phyloP scores from a whole-genome alignment of 2,797 vertebrate genomes.

The Euthynnus affinis region DNA sequence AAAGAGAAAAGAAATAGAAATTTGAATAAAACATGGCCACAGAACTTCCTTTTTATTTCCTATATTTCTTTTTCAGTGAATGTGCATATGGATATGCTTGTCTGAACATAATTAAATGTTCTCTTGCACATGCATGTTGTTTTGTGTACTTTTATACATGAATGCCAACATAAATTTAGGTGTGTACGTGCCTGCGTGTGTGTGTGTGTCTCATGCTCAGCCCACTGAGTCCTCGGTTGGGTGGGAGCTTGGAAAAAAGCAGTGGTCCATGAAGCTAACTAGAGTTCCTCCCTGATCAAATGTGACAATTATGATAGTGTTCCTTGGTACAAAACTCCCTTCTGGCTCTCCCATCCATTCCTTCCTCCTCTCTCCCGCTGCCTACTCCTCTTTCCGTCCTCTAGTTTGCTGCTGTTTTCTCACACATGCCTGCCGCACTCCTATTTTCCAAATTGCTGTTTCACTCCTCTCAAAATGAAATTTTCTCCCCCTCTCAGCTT shows the following conservation, averaged over 20 bases:
- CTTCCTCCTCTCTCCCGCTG: conserved; percentile 53
- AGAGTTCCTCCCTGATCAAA: conserved; percentile 79
- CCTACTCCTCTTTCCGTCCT: conserved; percentile 64
- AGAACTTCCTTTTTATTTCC: conserved; percentile 14
- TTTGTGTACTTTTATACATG: conserved; percentile 11
- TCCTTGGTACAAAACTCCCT: conserved; percentile 70
- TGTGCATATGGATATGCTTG: conserved; percentile 27
- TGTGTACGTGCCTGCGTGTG: conserved; percentile 27
- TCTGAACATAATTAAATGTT: conserved; percentile 3
- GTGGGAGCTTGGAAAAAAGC: conserved; percentile 63
- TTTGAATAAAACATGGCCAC: conserved; percentile 37
- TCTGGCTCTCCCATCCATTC: conserved; percentile 50
- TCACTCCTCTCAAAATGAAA: background rate
- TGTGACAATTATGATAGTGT: conserved; percentile 82
- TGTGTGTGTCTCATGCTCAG: conserved; percentile 56
- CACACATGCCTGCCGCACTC: conserved; percentile 29
- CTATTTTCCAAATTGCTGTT: conserved; percentile 17
- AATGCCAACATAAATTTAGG: conserved; percentile 39
- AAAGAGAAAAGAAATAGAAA: background rate
- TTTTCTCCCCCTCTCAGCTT: background rate
- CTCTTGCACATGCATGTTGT: conserved; percentile 26
- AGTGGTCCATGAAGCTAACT: conserved; percentile 78
- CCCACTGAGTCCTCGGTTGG: conserved; percentile 58
- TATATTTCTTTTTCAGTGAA: conserved; percentile 3
- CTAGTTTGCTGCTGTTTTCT: conserved; percentile 50